These are phyloP conservation scores for Cephalopterus ornatus DNA, from an alignment of 2,113 vertebrate genomes.

Conservation along the genomic window DNA sequence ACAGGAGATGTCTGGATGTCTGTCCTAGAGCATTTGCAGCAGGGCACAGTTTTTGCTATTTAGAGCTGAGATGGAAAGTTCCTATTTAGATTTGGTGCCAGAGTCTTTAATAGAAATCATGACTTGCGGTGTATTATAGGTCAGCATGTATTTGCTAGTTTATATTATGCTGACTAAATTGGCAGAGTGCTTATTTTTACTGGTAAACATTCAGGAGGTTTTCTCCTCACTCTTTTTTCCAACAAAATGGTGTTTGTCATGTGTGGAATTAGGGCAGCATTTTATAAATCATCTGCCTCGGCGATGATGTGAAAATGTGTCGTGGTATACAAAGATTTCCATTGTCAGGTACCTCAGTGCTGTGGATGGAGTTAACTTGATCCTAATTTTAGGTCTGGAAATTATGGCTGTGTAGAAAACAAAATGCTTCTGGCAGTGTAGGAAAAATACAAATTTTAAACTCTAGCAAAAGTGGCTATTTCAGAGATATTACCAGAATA, in stretches of 20 bases:
- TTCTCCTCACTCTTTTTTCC: neutral
- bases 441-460: slow-evolving; percentile 46
- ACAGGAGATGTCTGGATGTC: neutral
- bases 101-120: slow-evolving; percentile 82
- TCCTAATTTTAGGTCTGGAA: slow-evolving; percentile 42
- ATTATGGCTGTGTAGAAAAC: slow-evolving; percentile 20
- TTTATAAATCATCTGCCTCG: slow-evolving; percentile 36
- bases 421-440: slow-evolving; percentile 16
- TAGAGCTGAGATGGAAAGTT: slow-evolving; percentile 88
- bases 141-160: slow-evolving; percentile 68
- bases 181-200: slow-evolving; percentile 73
- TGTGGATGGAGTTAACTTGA: slow-evolving; percentile 27
- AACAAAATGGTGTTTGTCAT: slow-evolving; percentile 64
- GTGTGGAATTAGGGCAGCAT: slow-evolving; percentile 34
- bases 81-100: slow-evolving; percentile 82
- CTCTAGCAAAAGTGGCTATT: neutral
- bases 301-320: slow-evolving; percentile 41
- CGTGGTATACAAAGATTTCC: slow-evolving; percentile 54
- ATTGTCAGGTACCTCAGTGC: slow-evolving; percentile 49
- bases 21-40: neutral
- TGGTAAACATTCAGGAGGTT: slow-evolving; percentile 72
- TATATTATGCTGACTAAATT: slow-evolving; percentile 69
- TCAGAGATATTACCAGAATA: neutral
- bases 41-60: slow-evolving; percentile 30
- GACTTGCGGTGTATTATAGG: slow-evolving; percentile 72